A percentile compares a stretch with the other conserved stretches of the same genome.
Evolutionary conservation across 2,113 vertebrate species (phyloP).

Genomic region (Laticauda laticaudata): DNA sequence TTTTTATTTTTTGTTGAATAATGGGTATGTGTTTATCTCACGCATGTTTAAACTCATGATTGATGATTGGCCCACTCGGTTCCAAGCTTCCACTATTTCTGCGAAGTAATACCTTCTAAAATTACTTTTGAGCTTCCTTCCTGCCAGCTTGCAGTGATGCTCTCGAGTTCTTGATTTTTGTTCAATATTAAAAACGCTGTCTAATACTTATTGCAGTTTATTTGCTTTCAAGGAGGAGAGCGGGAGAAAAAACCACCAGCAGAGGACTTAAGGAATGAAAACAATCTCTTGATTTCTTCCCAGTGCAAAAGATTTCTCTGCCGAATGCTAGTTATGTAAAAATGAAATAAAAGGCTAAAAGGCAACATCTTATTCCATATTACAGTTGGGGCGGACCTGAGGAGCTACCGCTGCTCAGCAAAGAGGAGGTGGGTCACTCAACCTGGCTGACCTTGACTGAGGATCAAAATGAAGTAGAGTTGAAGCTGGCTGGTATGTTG

Average conservation of each 20-base stretch:
- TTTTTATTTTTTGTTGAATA: background rate
- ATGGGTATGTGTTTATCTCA: background rate
- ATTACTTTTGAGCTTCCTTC: background rate
- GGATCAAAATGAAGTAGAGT: background rate
- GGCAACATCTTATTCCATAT: background rate
- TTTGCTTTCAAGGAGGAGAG: background rate
- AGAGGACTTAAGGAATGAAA: background rate
- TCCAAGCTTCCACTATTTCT: background rate
- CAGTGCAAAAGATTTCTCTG: background rate
- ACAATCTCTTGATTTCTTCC: background rate
- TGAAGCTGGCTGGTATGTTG: background rate
- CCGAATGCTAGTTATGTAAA: background rate
- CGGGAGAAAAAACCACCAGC: background rate
- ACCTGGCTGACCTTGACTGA: background rate
- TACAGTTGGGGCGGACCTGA: background rate
- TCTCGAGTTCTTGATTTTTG: background rate
- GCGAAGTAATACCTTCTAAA: background rate
- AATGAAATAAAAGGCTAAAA: background rate
- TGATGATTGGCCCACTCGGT: background rate
- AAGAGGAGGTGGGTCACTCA: background rate
- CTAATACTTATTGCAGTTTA: background rate
- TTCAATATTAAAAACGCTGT: background rate
- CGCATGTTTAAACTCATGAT: background rate
- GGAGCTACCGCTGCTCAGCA: background rate
- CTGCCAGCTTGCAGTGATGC: background rate